Percentiles rank a stretch among this genome's conserved stretches.
Conservation (phyloP, 2,888 invertebrate species). For the Drosophila antonietae region DNA sequence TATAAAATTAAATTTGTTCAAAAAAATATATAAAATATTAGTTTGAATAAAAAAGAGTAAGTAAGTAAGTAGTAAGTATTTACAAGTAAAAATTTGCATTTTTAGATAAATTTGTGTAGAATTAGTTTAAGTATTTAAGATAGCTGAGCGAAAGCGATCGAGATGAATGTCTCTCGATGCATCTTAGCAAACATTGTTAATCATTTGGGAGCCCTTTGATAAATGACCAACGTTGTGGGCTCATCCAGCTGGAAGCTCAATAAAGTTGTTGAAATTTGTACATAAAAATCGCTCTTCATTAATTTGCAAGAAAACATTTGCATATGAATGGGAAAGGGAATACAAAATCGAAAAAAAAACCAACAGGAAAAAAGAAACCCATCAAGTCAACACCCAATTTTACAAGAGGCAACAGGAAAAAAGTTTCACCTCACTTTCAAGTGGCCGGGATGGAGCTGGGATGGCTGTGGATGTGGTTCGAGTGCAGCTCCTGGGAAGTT, state of each 20-base stretch:
- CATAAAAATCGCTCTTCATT: conserved; percentile 68
- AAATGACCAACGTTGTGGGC: conserved; percentile 33
- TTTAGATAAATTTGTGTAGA: background rate
- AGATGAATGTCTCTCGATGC: conserved; percentile 43
- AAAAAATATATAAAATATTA: too few species aligned
- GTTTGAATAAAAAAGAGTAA: too few species aligned
- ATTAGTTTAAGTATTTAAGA: background rate
- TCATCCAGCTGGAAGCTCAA: conserved; percentile 25
- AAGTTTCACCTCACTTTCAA: conserved; percentile 57
- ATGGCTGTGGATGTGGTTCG: background rate
- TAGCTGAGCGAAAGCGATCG: background rate
- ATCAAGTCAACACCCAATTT: conserved; percentile 73
- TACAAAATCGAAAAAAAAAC: background rate
- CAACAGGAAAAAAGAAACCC: conserved; percentile 37
- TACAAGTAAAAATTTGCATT: background rate
- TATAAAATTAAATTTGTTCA: too few species aligned
- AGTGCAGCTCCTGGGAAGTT: conserved; percentile 35
- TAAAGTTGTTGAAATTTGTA: conserved; percentile 71
- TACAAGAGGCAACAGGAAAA: conserved; percentile 45
- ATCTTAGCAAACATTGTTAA: conserved; percentile 57
- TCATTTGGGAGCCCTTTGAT: conserved; percentile 42
- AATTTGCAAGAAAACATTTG: conserved; percentile 58
- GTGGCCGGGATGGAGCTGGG: conserved; percentile 16
- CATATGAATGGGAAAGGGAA: conserved; percentile 33
- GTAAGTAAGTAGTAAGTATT: too few species aligned